Evolutionary conservation across 2,113 vertebrate genomes (phyloP).

Genomic region (Poecile atricapillus): DNA sequence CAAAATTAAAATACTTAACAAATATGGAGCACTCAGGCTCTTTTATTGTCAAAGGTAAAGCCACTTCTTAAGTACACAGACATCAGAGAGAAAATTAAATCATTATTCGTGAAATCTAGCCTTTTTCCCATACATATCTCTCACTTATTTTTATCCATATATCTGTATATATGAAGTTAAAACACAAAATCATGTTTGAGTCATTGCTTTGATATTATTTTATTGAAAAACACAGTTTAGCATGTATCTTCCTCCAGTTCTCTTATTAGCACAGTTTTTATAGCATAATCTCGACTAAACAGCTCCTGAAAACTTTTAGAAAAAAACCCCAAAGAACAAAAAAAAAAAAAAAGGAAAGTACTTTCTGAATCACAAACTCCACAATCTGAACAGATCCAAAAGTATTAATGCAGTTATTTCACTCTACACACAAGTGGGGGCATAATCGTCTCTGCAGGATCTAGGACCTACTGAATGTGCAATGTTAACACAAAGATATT

Average conservation of each 20-base stretch:
- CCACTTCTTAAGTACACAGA: fast-evolving
- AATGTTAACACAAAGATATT: background rate
- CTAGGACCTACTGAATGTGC: background rate
- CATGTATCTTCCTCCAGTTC: background rate
- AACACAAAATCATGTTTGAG: background rate
- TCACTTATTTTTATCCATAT: background rate
- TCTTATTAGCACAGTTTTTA: background rate
- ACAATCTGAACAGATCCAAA: background rate
- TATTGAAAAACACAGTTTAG: background rate
- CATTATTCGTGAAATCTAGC: background rate
- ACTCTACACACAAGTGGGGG: background rate
- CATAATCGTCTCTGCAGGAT: background rate
- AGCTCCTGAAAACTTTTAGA: background rate
- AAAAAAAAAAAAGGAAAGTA: background rate
- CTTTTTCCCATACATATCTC: background rate
- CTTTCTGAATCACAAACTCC: background rate
- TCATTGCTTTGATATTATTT: background rate
- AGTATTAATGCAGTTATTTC: background rate
- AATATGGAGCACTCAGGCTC: background rate
- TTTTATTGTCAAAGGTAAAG: background rate
- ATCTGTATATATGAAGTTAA: background rate
- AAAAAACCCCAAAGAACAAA: background rate
- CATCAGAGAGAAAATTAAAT: background rate
- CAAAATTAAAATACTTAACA: background rate
- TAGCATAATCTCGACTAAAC: background rate